phyloP scores from a whole-genome alignment of 1,140 invertebrate genomes.

The Caenorhabditis tropicalis region DNA sequence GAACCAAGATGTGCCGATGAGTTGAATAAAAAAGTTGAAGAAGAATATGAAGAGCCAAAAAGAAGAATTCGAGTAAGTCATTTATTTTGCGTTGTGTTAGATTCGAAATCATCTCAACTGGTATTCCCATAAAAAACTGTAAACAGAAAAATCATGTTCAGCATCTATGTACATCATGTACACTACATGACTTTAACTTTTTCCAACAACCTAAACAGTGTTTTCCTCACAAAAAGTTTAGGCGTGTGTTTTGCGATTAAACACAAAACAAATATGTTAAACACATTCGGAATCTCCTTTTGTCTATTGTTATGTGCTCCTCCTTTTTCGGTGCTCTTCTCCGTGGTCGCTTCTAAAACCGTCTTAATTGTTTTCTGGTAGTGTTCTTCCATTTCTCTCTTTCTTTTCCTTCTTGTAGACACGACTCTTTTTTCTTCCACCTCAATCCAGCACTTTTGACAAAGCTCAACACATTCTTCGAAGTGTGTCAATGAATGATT shows the following conservation, averaged over 20 bases:
- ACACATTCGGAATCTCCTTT: slow-evolving; percentile 16
- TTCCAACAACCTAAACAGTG: background rate
- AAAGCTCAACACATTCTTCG: background rate
- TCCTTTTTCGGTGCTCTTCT: background rate
- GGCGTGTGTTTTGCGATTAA: slow-evolving; percentile 16
- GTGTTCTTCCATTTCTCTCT: background rate
- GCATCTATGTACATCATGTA: too few relatives aligned
- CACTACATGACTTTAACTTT: too few relatives aligned
- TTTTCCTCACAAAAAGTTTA: background rate
- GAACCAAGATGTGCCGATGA: background rate
- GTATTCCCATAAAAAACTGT: too few relatives aligned
- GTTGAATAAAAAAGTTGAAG: background rate
- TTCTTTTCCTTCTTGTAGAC: background rate
- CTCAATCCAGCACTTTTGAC: background rate
- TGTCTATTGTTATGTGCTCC: slow-evolving; percentile 34
- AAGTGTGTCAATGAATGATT: background rate
- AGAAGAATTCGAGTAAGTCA: background rate
- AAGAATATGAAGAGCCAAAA: slow-evolving; percentile 1
- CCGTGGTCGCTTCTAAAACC: background rate
- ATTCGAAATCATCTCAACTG: too few relatives aligned
- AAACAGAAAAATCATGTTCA: too few relatives aligned
- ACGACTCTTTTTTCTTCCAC: background rate
- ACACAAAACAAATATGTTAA: slow-evolving; percentile 39
- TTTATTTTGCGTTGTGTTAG: too few relatives aligned
- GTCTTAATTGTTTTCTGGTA: slow-evolving; percentile 34